phyloP scores from a whole-genome alignment of 2,797 vertebrate genomes.

The Coccyzus lansbergi region DNA sequence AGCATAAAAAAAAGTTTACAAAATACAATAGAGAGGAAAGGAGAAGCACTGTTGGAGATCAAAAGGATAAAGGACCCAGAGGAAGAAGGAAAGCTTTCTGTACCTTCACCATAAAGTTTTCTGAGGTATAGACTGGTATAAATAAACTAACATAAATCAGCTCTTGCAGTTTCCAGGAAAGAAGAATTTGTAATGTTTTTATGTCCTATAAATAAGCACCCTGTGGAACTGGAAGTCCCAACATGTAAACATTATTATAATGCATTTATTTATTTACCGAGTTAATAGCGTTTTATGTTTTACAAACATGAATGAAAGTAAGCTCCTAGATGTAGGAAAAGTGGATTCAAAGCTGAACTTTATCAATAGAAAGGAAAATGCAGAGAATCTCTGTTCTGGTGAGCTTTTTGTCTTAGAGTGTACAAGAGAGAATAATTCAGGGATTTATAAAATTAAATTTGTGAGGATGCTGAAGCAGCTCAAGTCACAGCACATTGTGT shows the following conservation, averaged over 20 bases:
- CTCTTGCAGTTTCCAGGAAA: neutral
- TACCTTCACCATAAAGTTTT: neutral
- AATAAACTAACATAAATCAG: neutral
- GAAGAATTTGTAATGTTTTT: neutral
- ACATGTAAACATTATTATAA: neutral
- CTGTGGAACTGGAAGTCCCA: neutral
- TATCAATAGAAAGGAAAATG: neutral
- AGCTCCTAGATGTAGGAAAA: neutral
- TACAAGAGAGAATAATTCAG: neutral
- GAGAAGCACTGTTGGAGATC: neutral
- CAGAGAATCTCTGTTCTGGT: neutral
- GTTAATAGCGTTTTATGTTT: neutral
- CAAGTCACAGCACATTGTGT: neutral
- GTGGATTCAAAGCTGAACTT: neutral
- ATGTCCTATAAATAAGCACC: neutral
- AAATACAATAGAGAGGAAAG: neutral
- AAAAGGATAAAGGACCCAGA: neutral
- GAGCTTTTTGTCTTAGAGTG: neutral
- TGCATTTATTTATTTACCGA: neutral
- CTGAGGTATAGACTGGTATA: neutral
- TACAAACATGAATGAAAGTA: neutral
- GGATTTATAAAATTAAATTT: neutral
- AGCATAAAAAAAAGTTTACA: neutral
- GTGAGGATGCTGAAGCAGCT: neutral
- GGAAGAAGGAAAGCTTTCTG: neutral